Evolutionary conservation across 2,888 invertebrate genomes (phyloP).

Genomic region (Apamea crenata): DNA sequence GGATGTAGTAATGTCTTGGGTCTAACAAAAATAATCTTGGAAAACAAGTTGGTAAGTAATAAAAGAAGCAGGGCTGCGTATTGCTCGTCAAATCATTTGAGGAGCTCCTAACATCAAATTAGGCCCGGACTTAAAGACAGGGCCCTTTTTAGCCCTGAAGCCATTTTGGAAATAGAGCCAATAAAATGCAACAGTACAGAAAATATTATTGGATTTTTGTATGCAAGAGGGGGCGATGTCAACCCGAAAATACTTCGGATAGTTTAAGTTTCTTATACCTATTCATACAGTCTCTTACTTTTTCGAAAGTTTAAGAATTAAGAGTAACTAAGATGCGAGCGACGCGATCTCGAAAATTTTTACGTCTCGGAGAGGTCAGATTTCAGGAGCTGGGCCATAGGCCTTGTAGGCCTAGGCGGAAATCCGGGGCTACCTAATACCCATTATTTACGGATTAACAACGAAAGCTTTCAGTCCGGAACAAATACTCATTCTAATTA

Average conservation of each 20-base stretch:
- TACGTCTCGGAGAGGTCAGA: background rate
- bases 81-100: background rate
- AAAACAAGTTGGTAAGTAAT: background rate
- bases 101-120: background rate
- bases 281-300: background rate
- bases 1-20: background rate
- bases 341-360: background rate
- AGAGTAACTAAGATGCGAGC: background rate
- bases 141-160: background rate
- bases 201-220: background rate
- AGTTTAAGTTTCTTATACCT: background rate
- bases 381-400: background rate
- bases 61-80: background rate
- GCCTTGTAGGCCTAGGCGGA: background rate
- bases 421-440: background rate
- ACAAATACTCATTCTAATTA: constrained; percentile 40
- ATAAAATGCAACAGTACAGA: background rate
- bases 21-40: background rate
- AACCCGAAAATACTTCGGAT: background rate
- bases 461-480: constrained; percentile 4
- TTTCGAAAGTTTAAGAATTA: background rate
- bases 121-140: background rate
- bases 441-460: constrained; percentile 3
- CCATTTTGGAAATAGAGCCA: background rate
- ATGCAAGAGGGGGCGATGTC: too few species aligned